phyloP scores from a whole-genome alignment of 2,113 vertebrate genomes.

The Vireo altiloquus region DNA sequence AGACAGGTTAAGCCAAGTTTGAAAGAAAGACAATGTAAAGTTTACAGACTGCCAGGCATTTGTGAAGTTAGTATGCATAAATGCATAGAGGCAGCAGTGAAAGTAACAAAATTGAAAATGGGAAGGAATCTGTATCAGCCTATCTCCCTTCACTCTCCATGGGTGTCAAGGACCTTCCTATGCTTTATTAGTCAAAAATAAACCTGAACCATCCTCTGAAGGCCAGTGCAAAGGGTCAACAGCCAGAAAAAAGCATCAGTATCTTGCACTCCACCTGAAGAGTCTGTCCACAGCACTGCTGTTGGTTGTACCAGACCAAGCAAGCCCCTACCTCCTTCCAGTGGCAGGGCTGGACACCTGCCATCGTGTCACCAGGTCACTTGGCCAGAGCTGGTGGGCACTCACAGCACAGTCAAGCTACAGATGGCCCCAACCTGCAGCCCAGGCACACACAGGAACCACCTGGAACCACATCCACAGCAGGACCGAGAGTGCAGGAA shows the following conservation, averaged over 20 bases:
- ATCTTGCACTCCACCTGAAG: neutral
- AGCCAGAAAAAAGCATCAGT: neutral
- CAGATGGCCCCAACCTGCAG: accelerated
- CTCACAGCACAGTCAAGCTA: neutral
- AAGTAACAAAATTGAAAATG: neutral
- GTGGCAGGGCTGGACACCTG: neutral
- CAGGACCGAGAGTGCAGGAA: accelerated
- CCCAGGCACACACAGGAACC: neutral
- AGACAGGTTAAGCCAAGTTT: slow-evolving; percentile 8
- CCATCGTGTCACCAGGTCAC: accelerated
- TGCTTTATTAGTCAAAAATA: neutral
- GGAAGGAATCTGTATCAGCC: neutral
- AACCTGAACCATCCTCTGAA: neutral
- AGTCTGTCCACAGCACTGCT: neutral
- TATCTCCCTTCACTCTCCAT: neutral
- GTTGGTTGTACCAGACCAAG: neutral
- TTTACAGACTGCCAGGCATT: neutral
- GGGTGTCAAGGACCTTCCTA: neutral
- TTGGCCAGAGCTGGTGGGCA: neutral
- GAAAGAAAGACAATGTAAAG: neutral
- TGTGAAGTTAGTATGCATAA: neutral
- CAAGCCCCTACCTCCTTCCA: neutral
- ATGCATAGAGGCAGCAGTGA: neutral
- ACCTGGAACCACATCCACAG: neutral
- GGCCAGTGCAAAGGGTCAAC: neutral